A percentile compares a stretch with the other conserved stretches of the same genome.
phyloP scores from a whole-genome alignment of 2,888 invertebrate species.

The Acronicta alni region DNA sequence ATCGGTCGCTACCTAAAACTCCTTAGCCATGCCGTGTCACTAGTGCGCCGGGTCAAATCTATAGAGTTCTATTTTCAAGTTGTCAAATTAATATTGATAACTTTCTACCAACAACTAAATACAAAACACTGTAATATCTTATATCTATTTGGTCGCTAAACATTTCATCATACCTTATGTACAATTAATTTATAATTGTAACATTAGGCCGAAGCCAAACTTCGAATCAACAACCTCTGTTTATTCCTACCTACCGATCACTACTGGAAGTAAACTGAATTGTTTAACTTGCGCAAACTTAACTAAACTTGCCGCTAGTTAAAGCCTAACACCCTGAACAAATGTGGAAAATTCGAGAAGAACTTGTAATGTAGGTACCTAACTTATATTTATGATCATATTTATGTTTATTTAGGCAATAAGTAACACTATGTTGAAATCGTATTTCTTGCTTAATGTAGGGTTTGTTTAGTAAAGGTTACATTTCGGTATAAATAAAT shows the following conservation, averaged over 20 bases:
- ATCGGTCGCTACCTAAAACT: no score
- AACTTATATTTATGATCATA: slow-evolving; percentile 35
- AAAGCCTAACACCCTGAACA: slow-evolving; percentile 58
- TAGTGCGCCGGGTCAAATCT: no score
- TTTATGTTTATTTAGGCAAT: slow-evolving; percentile 29
- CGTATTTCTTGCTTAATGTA: no score
- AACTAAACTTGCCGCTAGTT: slow-evolving; percentile 51
- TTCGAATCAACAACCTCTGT: slow-evolving; percentile 41
- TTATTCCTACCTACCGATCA: slow-evolving; percentile 42
- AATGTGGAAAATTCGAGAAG: slow-evolving; percentile 62
- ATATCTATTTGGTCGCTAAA: no score
- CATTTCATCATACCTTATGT: background rate
- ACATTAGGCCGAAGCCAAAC: slow-evolving; percentile 17
- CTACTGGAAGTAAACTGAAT: slow-evolving; percentile 39
- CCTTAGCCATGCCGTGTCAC: no score
- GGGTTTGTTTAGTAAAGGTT: background rate
- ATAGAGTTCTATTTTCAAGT: no score
- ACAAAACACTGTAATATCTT: no score
- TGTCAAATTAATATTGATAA: no score
- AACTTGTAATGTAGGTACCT: slow-evolving; percentile 42
- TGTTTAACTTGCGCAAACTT: slow-evolving; percentile 55
- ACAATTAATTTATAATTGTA: slow-evolving; percentile 13
- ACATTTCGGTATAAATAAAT: background rate
- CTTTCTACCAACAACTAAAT: no score
- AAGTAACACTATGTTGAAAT: slow-evolving; percentile 7